Conservation (phyloP, 2,113 vertebrate genomes). For the Actinemys pallida region DNA sequence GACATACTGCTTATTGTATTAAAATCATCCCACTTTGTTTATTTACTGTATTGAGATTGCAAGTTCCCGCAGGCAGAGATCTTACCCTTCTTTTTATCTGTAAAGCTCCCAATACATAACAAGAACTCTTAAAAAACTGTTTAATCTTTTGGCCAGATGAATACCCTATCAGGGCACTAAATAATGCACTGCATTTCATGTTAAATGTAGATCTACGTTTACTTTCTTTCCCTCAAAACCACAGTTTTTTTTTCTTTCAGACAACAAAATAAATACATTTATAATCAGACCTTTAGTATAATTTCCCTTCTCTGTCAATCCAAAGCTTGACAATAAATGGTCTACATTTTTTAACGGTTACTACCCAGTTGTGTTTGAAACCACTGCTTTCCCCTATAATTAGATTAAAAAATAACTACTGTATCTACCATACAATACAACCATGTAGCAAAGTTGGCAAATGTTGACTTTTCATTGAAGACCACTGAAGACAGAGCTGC, state of each 20-base stretch:
- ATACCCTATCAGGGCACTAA: background rate
- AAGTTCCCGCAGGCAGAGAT: background rate
- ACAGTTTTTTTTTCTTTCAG: background rate
- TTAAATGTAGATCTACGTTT: background rate
- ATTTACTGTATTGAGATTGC: background rate
- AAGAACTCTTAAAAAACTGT: background rate
- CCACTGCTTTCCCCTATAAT: background rate
- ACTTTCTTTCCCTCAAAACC: background rate
- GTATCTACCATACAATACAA: background rate
- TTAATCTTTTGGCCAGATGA: background rate
- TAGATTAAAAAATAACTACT: background rate
- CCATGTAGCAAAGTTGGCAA: background rate
- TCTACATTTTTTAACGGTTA: background rate
- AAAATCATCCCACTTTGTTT: background rate
- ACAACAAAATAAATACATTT: background rate
- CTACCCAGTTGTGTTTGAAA: background rate
- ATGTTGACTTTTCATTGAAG: background rate
- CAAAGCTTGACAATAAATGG: background rate
- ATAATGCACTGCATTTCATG: background rate
- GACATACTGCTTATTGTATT: background rate
- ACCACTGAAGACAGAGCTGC: background rate
- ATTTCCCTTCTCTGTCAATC: background rate
- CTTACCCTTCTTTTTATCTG: constrained; percentile 19
- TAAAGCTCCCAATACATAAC: constrained; percentile 19
- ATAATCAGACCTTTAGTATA: background rate